These are phyloP conservation scores for Orussus abietinus DNA, from an alignment of 1,140 invertebrate species.

Conservation along the genomic window DNA sequence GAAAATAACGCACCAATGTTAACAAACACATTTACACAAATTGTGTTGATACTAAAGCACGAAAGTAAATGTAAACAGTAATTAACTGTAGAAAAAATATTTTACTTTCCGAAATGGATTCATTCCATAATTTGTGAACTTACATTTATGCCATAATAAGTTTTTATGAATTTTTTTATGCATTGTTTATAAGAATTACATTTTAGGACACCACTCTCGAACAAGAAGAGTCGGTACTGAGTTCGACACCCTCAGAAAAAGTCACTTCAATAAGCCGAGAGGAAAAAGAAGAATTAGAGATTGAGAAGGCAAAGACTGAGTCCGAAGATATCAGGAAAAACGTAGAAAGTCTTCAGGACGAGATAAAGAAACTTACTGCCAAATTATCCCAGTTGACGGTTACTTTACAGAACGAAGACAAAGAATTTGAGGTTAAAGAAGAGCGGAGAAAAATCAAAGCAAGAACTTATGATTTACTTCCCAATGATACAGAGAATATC, in stretches of 20 bases:
- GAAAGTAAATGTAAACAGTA: too few species aligned
- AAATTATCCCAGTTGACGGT: conserved; percentile 37
- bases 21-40: too few species aligned
- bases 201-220: too few species aligned
- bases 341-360: conserved; percentile 39
- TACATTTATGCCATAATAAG: conserved; percentile 19
- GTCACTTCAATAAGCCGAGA: conserved; percentile 14
- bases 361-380: conserved; percentile 40
- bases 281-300: conserved; percentile 15
- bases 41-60: too few species aligned
- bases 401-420: conserved; percentile 43
- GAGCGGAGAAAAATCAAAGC: conserved; percentile 57
- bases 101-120: too few species aligned
- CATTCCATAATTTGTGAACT: too few species aligned
- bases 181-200: conserved; percentile 21
- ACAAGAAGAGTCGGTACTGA: conserved; percentile 1
- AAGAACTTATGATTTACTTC: conserved; percentile 61
- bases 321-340: conserved; percentile 38
- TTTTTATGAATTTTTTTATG: conserved; percentile 4
- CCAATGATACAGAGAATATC: conserved; percentile 63
- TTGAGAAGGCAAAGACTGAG: conserved; percentile 35
- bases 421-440: conserved; percentile 44
- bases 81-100: too few species aligned
- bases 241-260: conserved; percentile 6
- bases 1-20: too few species aligned